These are phyloP conservation scores for Drosophila leontia DNA, from an alignment of 1,140 invertebrate species.

Conservation along the genomic window DNA sequence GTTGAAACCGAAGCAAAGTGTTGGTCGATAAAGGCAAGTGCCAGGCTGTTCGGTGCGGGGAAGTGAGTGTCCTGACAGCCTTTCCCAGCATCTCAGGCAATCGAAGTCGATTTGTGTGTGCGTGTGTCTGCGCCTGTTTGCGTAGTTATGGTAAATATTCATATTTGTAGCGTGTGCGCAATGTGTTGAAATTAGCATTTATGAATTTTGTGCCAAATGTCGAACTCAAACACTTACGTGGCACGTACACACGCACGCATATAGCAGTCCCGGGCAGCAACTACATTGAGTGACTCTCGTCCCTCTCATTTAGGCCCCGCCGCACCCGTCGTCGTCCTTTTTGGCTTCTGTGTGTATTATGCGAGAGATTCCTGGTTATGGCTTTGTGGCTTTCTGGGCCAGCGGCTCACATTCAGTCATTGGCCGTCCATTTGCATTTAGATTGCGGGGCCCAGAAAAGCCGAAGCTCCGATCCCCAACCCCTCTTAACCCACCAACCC, in stretches of 20 bases:
- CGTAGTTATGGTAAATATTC: slow-evolving; percentile 83
- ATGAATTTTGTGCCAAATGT: slow-evolving; percentile 82
- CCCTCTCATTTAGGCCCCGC: slow-evolving; percentile 48
- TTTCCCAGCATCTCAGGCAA: slow-evolving; percentile 39
- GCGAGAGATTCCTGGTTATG: slow-evolving; percentile 81
- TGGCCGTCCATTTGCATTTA: slow-evolving; percentile 78
- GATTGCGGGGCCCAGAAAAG: slow-evolving; percentile 52
- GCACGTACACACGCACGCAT: slow-evolving; percentile 38
- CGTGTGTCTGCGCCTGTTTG: slow-evolving; percentile 58
- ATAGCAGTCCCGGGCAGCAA: slow-evolving; percentile 29
- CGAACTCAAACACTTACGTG: slow-evolving; percentile 55
- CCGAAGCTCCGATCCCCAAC: background rate
- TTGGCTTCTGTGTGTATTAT: slow-evolving; percentile 61
- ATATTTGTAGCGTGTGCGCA: slow-evolving; percentile 83
- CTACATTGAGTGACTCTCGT: slow-evolving; percentile 56
- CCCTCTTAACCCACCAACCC: slow-evolving; percentile 1
- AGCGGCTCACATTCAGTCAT: slow-evolving; percentile 66
- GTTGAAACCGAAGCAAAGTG: slow-evolving; percentile 59
- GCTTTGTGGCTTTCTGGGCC: slow-evolving; percentile 73
- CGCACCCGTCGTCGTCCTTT: background rate
- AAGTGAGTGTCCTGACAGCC: slow-evolving; percentile 13
- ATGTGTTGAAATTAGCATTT: slow-evolving; percentile 84
- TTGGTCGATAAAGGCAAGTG: slow-evolving; percentile 64
- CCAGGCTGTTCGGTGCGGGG: slow-evolving; percentile 32
- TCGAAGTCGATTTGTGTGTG: slow-evolving; percentile 61